Base-by-base conservation (phyloP, 2,113 vertebrate genomes). In the Gymnogyps californianus region DNA sequence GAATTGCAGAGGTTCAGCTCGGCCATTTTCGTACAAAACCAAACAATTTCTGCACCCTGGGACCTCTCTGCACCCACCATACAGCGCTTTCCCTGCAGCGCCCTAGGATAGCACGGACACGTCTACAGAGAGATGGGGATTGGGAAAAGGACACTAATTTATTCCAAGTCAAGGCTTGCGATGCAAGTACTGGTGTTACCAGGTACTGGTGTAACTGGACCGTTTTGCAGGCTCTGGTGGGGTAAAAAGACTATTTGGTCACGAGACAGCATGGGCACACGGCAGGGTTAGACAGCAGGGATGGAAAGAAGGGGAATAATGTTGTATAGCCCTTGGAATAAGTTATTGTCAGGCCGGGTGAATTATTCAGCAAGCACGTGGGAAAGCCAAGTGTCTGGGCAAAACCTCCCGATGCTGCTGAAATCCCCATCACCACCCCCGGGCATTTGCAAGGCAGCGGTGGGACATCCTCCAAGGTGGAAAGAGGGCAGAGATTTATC, bases 321-420 rank as follows among this genome's bases (percentile, higher is more conserved):
- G 9, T 82, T 24, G 6, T 10, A 25, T 89, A 96, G 97, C 94
- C 97, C 96, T 97, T 97, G 94, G 93, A 87, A 26, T 54, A 67
- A 64, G 26, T 64, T 71, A 46, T 32, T 84, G 57, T 82, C 93
- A 90, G 57, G 89, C 76, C 2, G 0, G 38, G 49, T 18, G 34
- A 83, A 59, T 29, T 12, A 29, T 11, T 51, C 14, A 2, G 42
- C 1, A 11, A 86, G 47, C 24, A 42, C 3, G 1, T 0, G 11
- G 58, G 25, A 69, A 55, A 40, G 32, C 71, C 82, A 19, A 21
- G 29, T 7, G 34, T 8, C 52, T 25, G 83, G 51, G 22, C 31
- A 88, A 79, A 65, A 20, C 21, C 58, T 40, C 25, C 28, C 2
- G 4, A 16, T 7, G 52, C 46, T 49, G 69, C 92, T 34, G 28